Percentiles rank a stretch among this genome's conserved stretches.
phyloP scores from a whole-genome alignment of 2,113 vertebrate genomes.

The Seriola rivoliana region DNA sequence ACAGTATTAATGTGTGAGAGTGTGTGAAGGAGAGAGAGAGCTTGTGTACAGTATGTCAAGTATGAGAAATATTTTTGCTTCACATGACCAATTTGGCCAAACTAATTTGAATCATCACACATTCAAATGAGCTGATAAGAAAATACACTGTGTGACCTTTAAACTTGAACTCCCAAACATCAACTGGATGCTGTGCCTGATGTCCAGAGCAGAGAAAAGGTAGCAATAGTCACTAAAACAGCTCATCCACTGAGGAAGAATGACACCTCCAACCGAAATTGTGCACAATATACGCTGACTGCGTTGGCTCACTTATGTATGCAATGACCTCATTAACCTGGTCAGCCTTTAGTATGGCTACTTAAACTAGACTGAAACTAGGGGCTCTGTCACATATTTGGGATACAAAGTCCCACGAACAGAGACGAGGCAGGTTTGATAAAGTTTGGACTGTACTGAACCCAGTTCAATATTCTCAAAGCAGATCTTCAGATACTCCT shows the following conservation, averaged over 20 bases:
- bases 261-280: slow-evolving; percentile 55
- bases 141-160: slow-evolving; percentile 68
- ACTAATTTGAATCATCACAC: slow-evolving; percentile 69
- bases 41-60: slow-evolving; percentile 55
- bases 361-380: slow-evolving; percentile 17
- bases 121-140: slow-evolving; percentile 76
- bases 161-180: slow-evolving; percentile 30
- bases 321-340: slow-evolving; percentile 28
- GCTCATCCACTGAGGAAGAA: slow-evolving; percentile 14
- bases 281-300: slow-evolving; percentile 57
- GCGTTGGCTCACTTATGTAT: slow-evolving; percentile 63
- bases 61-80: slow-evolving; percentile 68
- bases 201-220: slow-evolving; percentile 22
- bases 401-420: slow-evolving; percentile 35
- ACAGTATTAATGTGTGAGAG: slow-evolving; percentile 38
- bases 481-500: not conserved
- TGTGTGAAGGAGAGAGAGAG: slow-evolving; percentile 9
- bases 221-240: slow-evolving; percentile 14
- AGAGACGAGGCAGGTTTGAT: slow-evolving; percentile 34
- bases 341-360: slow-evolving; percentile 17
- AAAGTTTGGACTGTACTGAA: slow-evolving; percentile 15
- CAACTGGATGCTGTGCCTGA: slow-evolving; percentile 11
- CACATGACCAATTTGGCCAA: slow-evolving; percentile 79
- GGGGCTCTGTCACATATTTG: slow-evolving; percentile 2
- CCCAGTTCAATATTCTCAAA: slow-evolving; percentile 12